Conservation (phyloP, 30 jellyfish, hydroid and myxozoan genomes). For the Pelagia noctiluca region DNA sequence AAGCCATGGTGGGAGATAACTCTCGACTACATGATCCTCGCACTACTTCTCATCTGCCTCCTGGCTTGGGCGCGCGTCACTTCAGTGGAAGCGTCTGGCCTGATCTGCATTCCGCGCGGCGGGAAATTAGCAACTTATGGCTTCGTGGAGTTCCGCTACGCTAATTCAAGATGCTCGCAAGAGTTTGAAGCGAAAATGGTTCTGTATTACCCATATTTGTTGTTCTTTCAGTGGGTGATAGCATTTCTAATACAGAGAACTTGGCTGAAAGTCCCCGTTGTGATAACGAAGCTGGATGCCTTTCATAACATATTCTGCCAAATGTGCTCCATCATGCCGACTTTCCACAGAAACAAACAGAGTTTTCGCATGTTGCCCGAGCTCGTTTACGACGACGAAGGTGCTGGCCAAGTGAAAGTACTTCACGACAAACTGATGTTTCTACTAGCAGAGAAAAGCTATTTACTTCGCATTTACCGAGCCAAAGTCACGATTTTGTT, state of each 20-base stretch:
- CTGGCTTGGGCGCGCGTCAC: slow-evolving; percentile 81
- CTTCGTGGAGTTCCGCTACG: slow-evolving; percentile 63
- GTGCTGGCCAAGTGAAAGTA: slow-evolving; percentile 57
- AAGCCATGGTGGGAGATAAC: slow-evolving; percentile 89
- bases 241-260: slow-evolving; percentile 67
- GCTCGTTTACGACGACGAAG: slow-evolving; percentile 60
- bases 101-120: slow-evolving; percentile 59
- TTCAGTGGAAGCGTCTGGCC: slow-evolving; percentile 79
- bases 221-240: slow-evolving; percentile 63
- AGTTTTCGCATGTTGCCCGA: slow-evolving; percentile 75
- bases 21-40: slow-evolving; percentile 62
- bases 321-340: slow-evolving; percentile 64
- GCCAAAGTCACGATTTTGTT: slow-evolving; percentile 50
- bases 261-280: slow-evolving; percentile 85
- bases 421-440: slow-evolving; percentile 77
- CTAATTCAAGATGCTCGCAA: slow-evolving; percentile 82
- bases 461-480: slow-evolving; percentile 64
- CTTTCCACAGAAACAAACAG: slow-evolving; percentile 43
- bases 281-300: slow-evolving; percentile 73
- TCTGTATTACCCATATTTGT: slow-evolving; percentile 75
- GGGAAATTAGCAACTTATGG: slow-evolving; percentile 41
- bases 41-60: slow-evolving; percentile 53
- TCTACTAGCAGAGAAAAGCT: slow-evolving; percentile 63
- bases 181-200: slow-evolving; percentile 70
- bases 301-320: slow-evolving; percentile 69